Percentiles rank a stretch among this genome's conserved stretches.
These are phyloP conservation scores for Ciconia maguari DNA, from an alignment of 2,113 vertebrate species.

Conservation along the genomic window DNA sequence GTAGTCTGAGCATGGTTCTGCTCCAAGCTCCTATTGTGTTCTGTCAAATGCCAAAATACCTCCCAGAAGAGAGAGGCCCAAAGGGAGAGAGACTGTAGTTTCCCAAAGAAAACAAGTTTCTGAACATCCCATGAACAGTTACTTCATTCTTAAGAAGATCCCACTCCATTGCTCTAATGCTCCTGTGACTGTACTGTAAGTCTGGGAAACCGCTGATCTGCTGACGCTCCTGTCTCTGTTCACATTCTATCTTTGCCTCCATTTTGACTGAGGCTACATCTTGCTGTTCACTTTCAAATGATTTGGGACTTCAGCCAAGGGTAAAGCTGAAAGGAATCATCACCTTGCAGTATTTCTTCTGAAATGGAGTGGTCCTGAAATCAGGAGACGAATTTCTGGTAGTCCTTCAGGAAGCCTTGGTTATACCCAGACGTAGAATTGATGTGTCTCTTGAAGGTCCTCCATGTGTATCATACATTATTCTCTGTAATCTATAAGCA, in stretches of 20 bases:
- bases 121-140: not conserved
- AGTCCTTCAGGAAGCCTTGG: not conserved
- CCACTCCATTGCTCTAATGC: not conserved
- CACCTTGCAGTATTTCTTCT: not conserved
- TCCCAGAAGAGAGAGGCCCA: not conserved
- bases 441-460: not conserved
- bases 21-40: not conserved
- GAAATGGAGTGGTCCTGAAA: not conserved
- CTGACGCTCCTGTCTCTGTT: not conserved
- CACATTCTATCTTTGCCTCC: not conserved
- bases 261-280: not conserved
- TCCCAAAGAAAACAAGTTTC: not conserved
- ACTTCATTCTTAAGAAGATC: not conserved
- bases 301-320: not conserved
- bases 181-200: rapidly evolving
- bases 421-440: not conserved
- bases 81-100: not conserved
- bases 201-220: not conserved
- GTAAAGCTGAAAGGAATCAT: not conserved
- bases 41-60: not conserved
- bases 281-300: not conserved
- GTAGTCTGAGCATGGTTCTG: not conserved
- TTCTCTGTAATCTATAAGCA: not conserved
- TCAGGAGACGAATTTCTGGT: not conserved
- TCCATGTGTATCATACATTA: not conserved